These are phyloP conservation scores for Brachyistius frenatus DNA, from an alignment of 2,113 vertebrate genomes.

Conservation along the genomic window DNA sequence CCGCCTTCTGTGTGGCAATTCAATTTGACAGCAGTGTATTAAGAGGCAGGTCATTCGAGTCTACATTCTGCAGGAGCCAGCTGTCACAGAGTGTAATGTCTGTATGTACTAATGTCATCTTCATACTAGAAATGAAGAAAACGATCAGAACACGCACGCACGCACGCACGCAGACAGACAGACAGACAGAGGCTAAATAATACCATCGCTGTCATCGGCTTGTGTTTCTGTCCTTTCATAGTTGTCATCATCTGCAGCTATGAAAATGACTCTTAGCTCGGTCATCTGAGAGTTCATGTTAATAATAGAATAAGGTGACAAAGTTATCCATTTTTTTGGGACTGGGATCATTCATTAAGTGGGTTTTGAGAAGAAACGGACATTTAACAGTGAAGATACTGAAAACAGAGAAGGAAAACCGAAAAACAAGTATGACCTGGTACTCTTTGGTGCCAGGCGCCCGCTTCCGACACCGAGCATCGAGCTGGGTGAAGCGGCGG, in stretches of 20 bases:
- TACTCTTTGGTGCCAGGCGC: constrained; percentile 89
- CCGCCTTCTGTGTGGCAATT: background rate
- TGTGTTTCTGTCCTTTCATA: background rate
- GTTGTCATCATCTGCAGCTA: background rate
- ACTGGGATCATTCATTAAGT: background rate
- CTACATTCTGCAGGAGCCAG: background rate
- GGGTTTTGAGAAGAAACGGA: background rate
- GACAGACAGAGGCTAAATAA: no score
- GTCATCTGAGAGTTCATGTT: no score
- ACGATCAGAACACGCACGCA: no score
- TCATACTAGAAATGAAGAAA: no score
- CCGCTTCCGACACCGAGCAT: constrained; percentile 84
- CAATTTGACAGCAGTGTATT: background rate
- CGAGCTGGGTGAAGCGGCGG: constrained; percentile 87
- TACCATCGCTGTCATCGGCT: background rate
- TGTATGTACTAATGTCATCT: no score
- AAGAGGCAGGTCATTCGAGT: background rate
- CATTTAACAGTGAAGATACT: background rate
- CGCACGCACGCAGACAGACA: no score
- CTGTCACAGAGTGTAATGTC: background rate
- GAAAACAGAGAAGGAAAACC: background rate
- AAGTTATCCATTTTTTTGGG: no score
- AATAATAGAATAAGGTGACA: background rate
- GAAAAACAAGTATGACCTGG: constrained; percentile 81
- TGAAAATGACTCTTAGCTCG: no score